Evolutionary conservation across 2,888 invertebrate species (phyloP).

Genomic region (Oligia fasciuncula): DNA sequence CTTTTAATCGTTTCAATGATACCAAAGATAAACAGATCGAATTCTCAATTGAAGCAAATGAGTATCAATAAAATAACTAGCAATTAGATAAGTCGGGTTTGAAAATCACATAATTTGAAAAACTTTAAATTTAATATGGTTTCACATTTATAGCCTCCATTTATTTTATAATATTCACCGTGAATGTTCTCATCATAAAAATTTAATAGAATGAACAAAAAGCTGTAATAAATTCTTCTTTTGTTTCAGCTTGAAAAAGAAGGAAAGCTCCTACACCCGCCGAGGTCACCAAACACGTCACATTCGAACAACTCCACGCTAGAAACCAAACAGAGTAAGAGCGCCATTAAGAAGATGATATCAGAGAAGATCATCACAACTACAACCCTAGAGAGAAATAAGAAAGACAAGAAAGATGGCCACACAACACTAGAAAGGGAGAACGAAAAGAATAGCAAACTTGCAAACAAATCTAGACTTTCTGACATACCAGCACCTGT

Average conservation of each 20-base stretch:
- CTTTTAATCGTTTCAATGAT: neutral
- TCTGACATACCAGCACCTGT: conserved; percentile 78
- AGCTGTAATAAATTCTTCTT: conserved; percentile 21
- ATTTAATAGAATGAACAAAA: neutral
- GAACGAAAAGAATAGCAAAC: conserved; percentile 86
- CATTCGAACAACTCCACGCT: conserved; percentile 87
- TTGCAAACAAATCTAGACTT: conserved; percentile 81
- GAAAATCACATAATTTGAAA: neutral
- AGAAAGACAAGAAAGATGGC: conserved; percentile 85
- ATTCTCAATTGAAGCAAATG: conserved; percentile 3
- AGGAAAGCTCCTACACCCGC: conserved; percentile 85
- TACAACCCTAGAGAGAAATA: conserved; percentile 86
- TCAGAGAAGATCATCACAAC: conserved; percentile 87
- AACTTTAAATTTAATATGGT: neutral
- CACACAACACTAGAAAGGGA: conserved; percentile 86
- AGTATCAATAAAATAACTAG: neutral
- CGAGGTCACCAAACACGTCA: conserved; percentile 84
- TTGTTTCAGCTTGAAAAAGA: conserved; percentile 88
- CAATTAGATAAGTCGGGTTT: neutral
- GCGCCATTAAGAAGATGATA: conserved; percentile 88
- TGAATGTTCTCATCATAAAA: neutral
- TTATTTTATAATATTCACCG: neutral
- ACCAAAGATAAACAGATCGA: neutral
- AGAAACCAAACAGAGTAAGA: conserved; percentile 86
- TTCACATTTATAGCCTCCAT: neutral